phyloP scores from a whole-genome alignment of 1,140 invertebrate species.

The Cydia fagiglandana region DNA sequence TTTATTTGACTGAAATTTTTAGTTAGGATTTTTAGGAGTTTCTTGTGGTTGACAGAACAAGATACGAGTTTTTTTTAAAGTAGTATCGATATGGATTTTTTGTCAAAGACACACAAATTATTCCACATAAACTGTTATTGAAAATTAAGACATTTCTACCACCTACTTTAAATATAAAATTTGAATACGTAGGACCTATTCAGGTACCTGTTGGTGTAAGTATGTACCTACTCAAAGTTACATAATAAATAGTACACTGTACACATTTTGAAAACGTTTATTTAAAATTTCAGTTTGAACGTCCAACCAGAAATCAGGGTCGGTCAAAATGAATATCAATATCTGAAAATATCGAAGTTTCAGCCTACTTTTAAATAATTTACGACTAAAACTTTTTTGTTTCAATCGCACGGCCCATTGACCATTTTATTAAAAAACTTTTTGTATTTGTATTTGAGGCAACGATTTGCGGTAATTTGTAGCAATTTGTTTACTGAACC shows the following conservation, averaged over 20 bases:
- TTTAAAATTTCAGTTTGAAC: slow-evolving; percentile 10
- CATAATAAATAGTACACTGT: neutral
- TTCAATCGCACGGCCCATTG: slow-evolving; percentile 17
- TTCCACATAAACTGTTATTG: too few species aligned
- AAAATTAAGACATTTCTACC: too few species aligned
- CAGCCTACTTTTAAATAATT: slow-evolving; percentile 18
- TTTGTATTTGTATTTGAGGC: slow-evolving; percentile 15
- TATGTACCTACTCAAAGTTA: neutral
- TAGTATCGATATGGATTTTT: too few species aligned
- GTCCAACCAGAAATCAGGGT: neutral
- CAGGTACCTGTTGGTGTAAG: too few species aligned
- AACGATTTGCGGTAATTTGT: slow-evolving; percentile 28
- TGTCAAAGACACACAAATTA: neutral
- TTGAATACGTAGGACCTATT: too few species aligned
- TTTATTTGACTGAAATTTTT: too few species aligned
- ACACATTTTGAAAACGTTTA: neutral
- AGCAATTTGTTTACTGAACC: slow-evolving; percentile 13
- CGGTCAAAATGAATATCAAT: neutral
- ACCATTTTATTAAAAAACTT: slow-evolving; percentile 28
- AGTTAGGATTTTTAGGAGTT: too few species aligned
- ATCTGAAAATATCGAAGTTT: neutral
- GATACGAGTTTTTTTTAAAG: too few species aligned
- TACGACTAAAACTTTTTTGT: slow-evolving; percentile 20
- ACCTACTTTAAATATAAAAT: too few species aligned
- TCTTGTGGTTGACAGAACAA: too few species aligned